phyloP scores from a whole-genome alignment of 2,888 invertebrate species.

The Leuctra nigra region DNA sequence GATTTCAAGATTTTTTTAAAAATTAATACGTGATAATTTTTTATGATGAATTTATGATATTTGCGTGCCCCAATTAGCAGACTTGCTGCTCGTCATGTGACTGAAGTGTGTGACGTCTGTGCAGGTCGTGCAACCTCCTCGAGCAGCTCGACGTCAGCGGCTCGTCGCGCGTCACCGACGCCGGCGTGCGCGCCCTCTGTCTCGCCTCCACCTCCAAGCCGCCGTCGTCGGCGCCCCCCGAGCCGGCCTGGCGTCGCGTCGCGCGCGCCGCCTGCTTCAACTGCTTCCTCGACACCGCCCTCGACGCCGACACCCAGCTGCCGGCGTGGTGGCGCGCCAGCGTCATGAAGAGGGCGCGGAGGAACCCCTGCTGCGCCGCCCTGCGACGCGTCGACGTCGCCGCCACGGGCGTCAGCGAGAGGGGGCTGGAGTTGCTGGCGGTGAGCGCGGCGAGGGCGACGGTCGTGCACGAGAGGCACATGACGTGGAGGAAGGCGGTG shows the following conservation, averaged over 20 bases:
- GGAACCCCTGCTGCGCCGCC: conserved; percentile 27
- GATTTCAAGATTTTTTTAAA: too few relatives aligned
- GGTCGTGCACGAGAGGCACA: too few relatives aligned
- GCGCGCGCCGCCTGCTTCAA: conserved; percentile 18
- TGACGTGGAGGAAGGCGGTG: too few relatives aligned
- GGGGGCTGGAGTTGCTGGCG: conserved; percentile 21
- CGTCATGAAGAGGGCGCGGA: conserved; percentile 25
- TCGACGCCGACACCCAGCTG: conserved; percentile 21
- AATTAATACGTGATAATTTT: too few relatives aligned
- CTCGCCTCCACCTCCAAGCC: conserved; percentile 8
- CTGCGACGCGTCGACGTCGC: conserved; percentile 22
- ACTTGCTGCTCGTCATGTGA: too few relatives aligned
- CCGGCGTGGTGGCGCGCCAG: conserved; percentile 27
- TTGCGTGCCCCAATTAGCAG: too few relatives aligned
- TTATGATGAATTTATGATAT: too few relatives aligned
- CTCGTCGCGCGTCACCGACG: conserved; percentile 26
- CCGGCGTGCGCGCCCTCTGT: conserved; percentile 19
- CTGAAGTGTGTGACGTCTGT: too few relatives aligned
- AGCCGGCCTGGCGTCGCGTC: background rate
- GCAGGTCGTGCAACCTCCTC: conserved; percentile 23
- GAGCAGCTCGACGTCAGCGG: conserved; percentile 27
- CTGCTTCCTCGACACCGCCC: conserved; percentile 24
- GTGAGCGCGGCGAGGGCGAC: conserved; percentile 16
- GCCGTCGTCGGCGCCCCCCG: background rate
- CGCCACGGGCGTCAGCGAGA: conserved; percentile 23